Conservation (phyloP, 2,888 invertebrate species). For the Hipparchia semele region DNA sequence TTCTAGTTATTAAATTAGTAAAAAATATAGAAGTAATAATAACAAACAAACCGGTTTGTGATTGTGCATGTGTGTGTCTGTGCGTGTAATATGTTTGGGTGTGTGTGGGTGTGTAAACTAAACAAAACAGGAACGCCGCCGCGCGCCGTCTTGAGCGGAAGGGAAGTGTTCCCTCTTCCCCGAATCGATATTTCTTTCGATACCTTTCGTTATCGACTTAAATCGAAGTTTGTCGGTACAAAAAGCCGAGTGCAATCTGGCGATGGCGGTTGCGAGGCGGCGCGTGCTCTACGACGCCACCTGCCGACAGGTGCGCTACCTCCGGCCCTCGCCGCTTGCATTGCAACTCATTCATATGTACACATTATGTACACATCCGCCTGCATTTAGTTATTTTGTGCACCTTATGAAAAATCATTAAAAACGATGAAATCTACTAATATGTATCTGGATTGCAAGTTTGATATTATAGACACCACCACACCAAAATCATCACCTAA, state of each 20-base stretch:
- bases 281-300: background rate
- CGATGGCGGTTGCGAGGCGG: slow-evolving; percentile 3
- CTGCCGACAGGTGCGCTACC: slow-evolving; percentile 4
- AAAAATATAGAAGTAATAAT: too few relatives aligned
- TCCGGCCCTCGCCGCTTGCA: background rate
- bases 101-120: background rate
- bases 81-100: too few relatives aligned
- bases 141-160: background rate
- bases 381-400: background rate
- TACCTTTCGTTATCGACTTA: slow-evolving; percentile 3
- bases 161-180: background rate
- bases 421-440: too few relatives aligned
- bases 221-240: slow-evolving; percentile 1
- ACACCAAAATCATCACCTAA: too few relatives aligned
- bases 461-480: too few relatives aligned
- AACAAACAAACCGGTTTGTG: too few relatives aligned
- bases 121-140: background rate
- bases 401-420: background rate
- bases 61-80: too few relatives aligned
- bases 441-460: too few relatives aligned
- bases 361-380: background rate
- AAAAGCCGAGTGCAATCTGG: slow-evolving; percentile 10
- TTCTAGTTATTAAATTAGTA: too few relatives aligned
- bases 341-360: background rate
- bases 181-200: slow-evolving; percentile 1